Conservation (phyloP, 2,888 invertebrate species). For the Tenthredo notha region DNA sequence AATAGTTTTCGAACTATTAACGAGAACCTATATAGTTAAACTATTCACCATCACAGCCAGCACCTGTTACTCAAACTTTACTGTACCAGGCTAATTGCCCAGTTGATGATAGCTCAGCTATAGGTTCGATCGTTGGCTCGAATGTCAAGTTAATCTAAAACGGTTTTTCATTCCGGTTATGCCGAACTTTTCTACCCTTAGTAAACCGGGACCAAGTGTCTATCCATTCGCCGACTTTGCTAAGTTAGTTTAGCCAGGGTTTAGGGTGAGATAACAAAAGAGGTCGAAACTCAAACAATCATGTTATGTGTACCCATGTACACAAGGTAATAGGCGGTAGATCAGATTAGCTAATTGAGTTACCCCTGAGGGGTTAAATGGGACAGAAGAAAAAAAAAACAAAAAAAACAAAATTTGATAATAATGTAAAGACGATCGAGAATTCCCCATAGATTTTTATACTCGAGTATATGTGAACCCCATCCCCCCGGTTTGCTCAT, state of each 20-base stretch:
- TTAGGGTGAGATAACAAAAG: slow-evolving; percentile 9
- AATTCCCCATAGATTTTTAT: not conserved
- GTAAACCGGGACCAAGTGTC: not conserved
- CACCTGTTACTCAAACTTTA: slow-evolving; percentile 35
- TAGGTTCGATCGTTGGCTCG: not conserved
- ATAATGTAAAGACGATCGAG: not conserved
- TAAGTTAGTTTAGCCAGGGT: not conserved
- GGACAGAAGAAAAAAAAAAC: not conserved
- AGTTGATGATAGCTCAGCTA: not conserved
- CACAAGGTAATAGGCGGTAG: not conserved
- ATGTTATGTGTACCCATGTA: not conserved
- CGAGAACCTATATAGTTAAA: not conserved
- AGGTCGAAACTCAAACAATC: slow-evolving; percentile 26
- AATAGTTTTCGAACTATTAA: slow-evolving; percentile 2
- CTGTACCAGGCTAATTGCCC: slow-evolving; percentile 6
- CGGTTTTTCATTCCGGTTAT: not conserved
- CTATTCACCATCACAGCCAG: not conserved
- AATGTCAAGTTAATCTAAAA: not conserved
- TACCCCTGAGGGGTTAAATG: not conserved
- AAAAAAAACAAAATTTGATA: not conserved
- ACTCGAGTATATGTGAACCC: not conserved
- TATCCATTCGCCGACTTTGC: not conserved
- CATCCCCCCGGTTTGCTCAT: too few species aligned
- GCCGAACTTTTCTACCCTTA: slow-evolving; percentile 6
- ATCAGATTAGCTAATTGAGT: slow-evolving; percentile 15